These are phyloP conservation scores for Melinaea menophilus DNA, from an alignment of 2,888 invertebrate genomes.

Conservation along the genomic window DNA sequence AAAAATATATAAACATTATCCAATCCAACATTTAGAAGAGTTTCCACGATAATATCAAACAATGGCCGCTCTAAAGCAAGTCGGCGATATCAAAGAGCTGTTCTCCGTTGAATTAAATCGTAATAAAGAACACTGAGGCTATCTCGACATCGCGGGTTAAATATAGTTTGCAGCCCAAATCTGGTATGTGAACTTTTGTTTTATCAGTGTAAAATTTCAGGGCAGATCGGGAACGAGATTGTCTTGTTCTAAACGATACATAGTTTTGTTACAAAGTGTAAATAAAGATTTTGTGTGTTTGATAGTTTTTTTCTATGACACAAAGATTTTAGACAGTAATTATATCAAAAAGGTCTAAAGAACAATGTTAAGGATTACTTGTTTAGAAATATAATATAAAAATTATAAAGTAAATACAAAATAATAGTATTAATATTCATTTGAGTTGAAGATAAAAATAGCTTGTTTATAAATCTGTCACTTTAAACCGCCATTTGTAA, in stretches of 20 bases:
- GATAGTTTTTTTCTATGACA: too few species aligned
- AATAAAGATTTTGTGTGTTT: too few species aligned
- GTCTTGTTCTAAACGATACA: conserved; percentile 10
- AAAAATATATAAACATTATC: not conserved
- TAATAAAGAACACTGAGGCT: conserved; percentile 61
- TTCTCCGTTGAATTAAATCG: conserved; percentile 71
- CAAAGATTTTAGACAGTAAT: too few species aligned
- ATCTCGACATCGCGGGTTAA: conserved; percentile 38
- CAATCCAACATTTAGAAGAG: not conserved
- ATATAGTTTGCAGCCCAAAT: conserved; percentile 39
- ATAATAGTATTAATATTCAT: too few species aligned
- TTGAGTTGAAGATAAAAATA: too few species aligned
- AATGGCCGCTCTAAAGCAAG: conserved; percentile 42
- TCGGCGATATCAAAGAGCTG: conserved; percentile 66
- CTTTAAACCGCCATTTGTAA: too few species aligned
- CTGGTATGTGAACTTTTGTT: conserved; percentile 40
- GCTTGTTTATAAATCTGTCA: too few species aligned
- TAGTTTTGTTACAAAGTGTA: not conserved
- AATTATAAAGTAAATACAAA: too few species aligned
- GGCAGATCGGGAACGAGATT: conserved; percentile 35
- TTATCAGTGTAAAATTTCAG: conserved; percentile 46
- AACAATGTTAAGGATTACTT: too few species aligned
- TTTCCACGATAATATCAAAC: conserved; percentile 6
- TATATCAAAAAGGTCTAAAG: too few species aligned
- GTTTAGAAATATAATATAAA: too few species aligned